Conservation (phyloP, 2,113 vertebrate genomes). For the Ornithorhynchus anatinus region DNA sequence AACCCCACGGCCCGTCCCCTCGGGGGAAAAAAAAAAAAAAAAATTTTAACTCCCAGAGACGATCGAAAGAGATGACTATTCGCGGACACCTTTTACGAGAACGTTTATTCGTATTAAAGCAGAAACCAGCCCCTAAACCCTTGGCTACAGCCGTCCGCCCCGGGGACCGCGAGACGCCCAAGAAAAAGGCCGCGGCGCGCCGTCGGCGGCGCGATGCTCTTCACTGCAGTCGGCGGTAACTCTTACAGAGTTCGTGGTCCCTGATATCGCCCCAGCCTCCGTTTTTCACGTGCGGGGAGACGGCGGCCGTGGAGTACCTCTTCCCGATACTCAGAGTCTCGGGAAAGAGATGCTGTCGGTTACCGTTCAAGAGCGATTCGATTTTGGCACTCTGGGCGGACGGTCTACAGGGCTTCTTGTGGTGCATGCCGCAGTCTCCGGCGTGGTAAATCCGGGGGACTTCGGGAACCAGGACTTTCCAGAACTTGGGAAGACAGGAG, state of each 20-base stretch:
- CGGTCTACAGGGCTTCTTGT: constrained; percentile 91
- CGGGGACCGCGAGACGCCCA: constrained; percentile 46
- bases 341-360: constrained; percentile 89
- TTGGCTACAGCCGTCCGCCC: constrained; percentile 51
- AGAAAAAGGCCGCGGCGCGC: constrained; percentile 46
- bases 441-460: constrained; percentile 93
- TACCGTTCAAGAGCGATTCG: constrained; percentile 86
- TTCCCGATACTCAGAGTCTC: constrained; percentile 84
- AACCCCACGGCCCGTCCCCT: constrained; percentile 20
- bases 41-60: constrained; percentile 1
- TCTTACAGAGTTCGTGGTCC: constrained; percentile 99
- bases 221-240: constrained; percentile 94
- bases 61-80: constrained; percentile 61
- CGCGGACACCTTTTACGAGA: constrained; percentile 64
- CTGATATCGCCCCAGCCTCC: constrained; percentile 98
- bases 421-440: constrained; percentile 98
- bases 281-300: constrained; percentile 95
- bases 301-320: constrained; percentile 82
- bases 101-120: constrained; percentile 71
- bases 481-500: constrained; percentile 90
- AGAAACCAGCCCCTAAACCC: constrained; percentile 72
- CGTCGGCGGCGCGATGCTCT: neutral
- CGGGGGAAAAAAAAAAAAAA: too few species aligned
- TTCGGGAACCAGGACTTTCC: constrained; percentile 95
- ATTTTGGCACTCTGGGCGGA: constrained; percentile 90